Conservation (phyloP, 2,113 vertebrate genomes). For the Thinocorus orbignyianus region DNA sequence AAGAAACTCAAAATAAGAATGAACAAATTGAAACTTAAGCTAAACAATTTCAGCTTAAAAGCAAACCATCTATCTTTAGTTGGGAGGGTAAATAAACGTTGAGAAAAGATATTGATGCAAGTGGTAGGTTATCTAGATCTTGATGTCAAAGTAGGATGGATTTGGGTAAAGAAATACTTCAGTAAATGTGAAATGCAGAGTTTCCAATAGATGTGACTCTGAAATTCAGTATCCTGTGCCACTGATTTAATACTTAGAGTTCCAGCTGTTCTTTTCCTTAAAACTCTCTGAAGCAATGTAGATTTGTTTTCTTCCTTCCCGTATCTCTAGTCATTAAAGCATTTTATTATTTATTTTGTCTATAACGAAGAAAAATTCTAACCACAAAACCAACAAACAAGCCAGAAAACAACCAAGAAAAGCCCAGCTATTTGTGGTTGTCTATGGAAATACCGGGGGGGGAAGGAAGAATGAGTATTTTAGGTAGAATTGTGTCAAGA, state of each 20-base stretch:
- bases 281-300: neutral
- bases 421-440: neutral
- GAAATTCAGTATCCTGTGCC: neutral
- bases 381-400: too few relatives aligned
- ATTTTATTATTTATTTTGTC: neutral
- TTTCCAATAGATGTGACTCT: neutral
- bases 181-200: neutral
- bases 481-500: neutral
- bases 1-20: neutral
- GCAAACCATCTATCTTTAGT: neutral
- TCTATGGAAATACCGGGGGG: neutral
- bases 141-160: neutral
- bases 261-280: neutral
- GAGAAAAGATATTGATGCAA: neutral
- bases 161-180: neutral
- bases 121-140: neutral
- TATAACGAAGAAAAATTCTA: neutral
- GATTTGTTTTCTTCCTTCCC: neutral
- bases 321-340: neutral
- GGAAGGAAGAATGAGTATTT: neutral
- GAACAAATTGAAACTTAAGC: neutral
- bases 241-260: neutral
- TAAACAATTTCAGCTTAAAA: neutral
- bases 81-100: neutral
- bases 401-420: neutral